A percentile compares a stretch with the other conserved stretches of the same genome.
These are phyloP conservation scores for Ypsolopha sequella DNA, from an alignment of 2,888 invertebrate genomes.

Conservation along the genomic window DNA sequence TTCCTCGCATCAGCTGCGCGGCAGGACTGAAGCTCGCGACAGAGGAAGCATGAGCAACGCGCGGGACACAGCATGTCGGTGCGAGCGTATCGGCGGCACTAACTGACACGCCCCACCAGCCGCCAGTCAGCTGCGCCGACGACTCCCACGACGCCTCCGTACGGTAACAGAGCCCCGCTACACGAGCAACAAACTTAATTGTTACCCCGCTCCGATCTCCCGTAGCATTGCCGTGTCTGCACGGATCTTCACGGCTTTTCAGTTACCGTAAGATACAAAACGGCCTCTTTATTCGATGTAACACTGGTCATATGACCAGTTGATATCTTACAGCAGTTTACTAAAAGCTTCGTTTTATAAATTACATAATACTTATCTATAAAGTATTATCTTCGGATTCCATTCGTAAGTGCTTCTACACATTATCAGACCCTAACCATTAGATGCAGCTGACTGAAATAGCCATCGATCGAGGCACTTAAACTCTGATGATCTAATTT, in stretches of 20 bases:
- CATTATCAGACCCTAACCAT: no score
- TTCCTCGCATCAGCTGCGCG: slow-evolving; percentile 63
- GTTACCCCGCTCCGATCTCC: not conserved
- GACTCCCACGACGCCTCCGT: slow-evolving; percentile 13
- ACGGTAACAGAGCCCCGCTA: slow-evolving; percentile 25
- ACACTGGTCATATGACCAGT: not conserved
- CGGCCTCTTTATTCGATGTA: not conserved
- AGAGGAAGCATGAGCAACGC: slow-evolving; percentile 81
- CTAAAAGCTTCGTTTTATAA: not conserved
- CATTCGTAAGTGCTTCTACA: not conserved
- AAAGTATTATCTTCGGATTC: not conserved
- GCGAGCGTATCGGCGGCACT: slow-evolving; percentile 56
- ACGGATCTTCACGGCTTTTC: not conserved
- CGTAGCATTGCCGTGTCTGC: not conserved
- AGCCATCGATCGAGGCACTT: slow-evolving; percentile 15
- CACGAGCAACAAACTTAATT: not conserved
- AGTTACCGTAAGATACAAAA: not conserved
- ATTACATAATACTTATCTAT: not conserved
- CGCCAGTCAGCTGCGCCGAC: slow-evolving; percentile 9
- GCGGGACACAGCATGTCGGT: slow-evolving; percentile 76
- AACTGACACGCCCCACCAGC: slow-evolving; percentile 13
- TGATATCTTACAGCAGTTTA: not conserved
- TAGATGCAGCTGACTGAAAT: slow-evolving; percentile 4
- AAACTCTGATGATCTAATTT: not conserved
- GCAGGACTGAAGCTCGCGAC: slow-evolving; percentile 78